Evolutionary conservation across 2,888 invertebrate species (phyloP).

Genomic region (Glaucopsyche alexis): DNA sequence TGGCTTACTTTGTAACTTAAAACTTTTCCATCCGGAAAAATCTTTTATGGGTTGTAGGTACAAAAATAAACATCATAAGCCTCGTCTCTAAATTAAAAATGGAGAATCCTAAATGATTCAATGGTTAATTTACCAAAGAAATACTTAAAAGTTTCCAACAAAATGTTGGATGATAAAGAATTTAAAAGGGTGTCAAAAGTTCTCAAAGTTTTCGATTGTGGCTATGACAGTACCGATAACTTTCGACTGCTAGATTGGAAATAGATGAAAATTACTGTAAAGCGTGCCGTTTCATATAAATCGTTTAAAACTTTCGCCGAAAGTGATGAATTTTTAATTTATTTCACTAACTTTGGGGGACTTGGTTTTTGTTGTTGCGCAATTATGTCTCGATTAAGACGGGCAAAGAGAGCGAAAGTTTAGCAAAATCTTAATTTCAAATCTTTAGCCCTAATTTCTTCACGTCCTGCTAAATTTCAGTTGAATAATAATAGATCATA

Average conservation of each 20-base stretch:
- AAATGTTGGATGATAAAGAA: slow-evolving; percentile 38
- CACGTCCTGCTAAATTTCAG: neutral
- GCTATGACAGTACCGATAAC: slow-evolving; percentile 38
- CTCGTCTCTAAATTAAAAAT: slow-evolving; percentile 48
- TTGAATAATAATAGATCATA: neutral
- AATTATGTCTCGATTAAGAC: slow-evolving; percentile 5
- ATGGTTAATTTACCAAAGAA: slow-evolving; percentile 28
- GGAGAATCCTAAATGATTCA: slow-evolving; percentile 34
- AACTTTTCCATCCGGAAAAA: no score
- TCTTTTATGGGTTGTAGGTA: no score
- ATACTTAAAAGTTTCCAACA: slow-evolving; percentile 36
- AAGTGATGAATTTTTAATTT: slow-evolving; percentile 17
- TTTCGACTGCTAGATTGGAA: slow-evolving; percentile 32
- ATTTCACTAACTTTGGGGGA: neutral
- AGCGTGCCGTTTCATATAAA: slow-evolving; percentile 12
- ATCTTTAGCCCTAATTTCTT: neutral
- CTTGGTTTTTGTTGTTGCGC: neutral
- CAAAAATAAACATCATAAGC: no score
- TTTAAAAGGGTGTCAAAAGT: slow-evolving; percentile 38
- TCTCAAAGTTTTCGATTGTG: slow-evolving; percentile 36
- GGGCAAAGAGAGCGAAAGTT: neutral
- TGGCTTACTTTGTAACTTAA: no score
- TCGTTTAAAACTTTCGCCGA: neutral
- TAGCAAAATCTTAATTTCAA: neutral
- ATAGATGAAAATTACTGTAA: slow-evolving; percentile 27